Evolutionary conservation across 2,113 vertebrate genomes (phyloP).

Genomic region (Sprattus sprattus): DNA sequence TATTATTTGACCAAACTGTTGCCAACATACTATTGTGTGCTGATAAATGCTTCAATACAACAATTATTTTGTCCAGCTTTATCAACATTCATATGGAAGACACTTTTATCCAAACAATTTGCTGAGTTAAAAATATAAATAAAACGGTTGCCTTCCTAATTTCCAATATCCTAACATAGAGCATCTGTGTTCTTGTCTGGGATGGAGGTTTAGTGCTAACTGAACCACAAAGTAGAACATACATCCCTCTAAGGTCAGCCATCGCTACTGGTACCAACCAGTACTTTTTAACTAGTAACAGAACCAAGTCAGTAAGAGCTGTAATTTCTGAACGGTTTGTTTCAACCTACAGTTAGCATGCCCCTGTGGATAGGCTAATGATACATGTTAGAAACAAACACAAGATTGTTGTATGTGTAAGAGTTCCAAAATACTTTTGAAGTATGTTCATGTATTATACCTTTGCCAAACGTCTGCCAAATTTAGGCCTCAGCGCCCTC

Average conservation of each 20-base stretch:
- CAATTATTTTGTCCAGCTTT: not conserved
- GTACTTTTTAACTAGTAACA: not conserved
- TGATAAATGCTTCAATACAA: no score
- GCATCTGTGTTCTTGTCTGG: not conserved
- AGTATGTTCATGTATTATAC: not conserved
- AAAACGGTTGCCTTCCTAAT: not conserved
- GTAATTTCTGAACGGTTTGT: no score
- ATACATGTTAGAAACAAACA: not conserved
- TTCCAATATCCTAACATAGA: not conserved
- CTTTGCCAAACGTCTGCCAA: constrained; percentile 57
- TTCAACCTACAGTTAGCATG: not conserved
- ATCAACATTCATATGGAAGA: not conserved
- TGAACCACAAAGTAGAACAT: not conserved
- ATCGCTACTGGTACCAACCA: not conserved
- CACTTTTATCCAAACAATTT: not conserved
- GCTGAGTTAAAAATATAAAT: not conserved
- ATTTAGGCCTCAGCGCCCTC: constrained; percentile 79
- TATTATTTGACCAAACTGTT: no score
- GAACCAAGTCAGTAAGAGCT: no score
- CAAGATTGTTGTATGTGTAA: not conserved
- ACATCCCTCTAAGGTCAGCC: not conserved
- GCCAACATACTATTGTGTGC: no score
- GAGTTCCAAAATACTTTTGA: not conserved
- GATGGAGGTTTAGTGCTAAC: not conserved
- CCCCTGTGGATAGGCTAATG: not conserved